Evolutionary conservation across 1,140 invertebrate genomes (phyloP), one percentile per base, ranked within the genome.

Genomic region (Pseudomyrmex dendroicus): DNA sequence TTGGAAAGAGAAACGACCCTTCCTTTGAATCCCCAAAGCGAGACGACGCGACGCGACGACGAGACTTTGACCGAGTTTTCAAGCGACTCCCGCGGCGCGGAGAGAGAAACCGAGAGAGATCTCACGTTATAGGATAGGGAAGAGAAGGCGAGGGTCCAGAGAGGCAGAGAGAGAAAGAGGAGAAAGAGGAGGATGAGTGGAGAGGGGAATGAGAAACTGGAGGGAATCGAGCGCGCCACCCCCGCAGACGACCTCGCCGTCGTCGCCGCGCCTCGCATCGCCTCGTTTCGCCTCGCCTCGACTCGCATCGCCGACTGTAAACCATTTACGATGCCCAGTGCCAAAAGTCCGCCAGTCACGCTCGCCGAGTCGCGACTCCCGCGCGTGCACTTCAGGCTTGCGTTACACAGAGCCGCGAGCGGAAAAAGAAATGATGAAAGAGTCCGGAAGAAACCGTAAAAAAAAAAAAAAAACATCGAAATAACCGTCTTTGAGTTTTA

Each of bases 41-140:
- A 89, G 87, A 89, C 87, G 88, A 86, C 84, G 83, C 87, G 84
- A 85, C 87, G 73, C 87, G 74, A 63, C 87, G 87, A 88, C 86
- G 87, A 89, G 87, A 89, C 87, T 89, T 89, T 89, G 87, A 89
- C 87, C 87, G 87, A 89, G 87, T 89, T 89, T 89, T 89, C 83
- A 86, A 90, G 82, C 89, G 87, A 90, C 86, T 89, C 89, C 84
- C 64, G 72, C 76, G 59, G 64, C 74, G 66, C 56, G 73, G 73
- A 73, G 64, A 73, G 74, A 83, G 87, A 89, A 78, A 73, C 57
- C 15, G 61, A 46, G 77, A 64, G 25, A 86, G 73, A 84, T 50
- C 73, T 48, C 25, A 78, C 72, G 80, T 62, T 74, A 73, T 35
- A 52, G 66, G 52, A 73, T 35, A 52, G 66, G 48, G 78, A 76